phyloP scores from a whole-genome alignment of 2,797 vertebrate species.

The Sebastolobus alascanus region DNA sequence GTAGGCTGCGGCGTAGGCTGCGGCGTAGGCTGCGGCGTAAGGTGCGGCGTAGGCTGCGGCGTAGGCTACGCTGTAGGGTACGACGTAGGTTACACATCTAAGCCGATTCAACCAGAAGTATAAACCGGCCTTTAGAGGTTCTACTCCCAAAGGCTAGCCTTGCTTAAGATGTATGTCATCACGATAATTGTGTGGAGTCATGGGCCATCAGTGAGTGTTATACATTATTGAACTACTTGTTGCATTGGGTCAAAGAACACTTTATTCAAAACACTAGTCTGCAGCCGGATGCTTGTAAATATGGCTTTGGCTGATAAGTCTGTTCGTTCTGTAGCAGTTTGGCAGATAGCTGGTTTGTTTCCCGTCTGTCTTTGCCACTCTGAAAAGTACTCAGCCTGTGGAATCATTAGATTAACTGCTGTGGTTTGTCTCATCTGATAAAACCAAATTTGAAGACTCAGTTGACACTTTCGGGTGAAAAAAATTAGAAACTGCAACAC shows the following conservation, averaged over 20 bases:
- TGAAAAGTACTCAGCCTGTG: not conserved
- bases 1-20: accelerated
- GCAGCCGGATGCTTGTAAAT: not conserved
- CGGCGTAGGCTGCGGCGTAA: accelerated
- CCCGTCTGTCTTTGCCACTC: not conserved
- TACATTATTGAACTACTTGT: not conserved
- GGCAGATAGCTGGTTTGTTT: not conserved
- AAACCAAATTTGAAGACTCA: constrained; percentile 13
- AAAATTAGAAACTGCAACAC: not conserved
- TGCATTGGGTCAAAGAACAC: constrained; percentile 3
- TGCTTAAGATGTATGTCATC: not conserved
- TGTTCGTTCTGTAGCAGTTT: not conserved
- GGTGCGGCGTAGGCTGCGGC: accelerated
- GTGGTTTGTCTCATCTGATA: constrained; percentile 25
- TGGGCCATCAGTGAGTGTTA: not conserved
- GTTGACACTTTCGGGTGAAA: no score
- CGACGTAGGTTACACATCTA: not conserved
- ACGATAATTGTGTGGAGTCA: not conserved
- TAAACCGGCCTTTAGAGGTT: not conserved
- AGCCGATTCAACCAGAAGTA: not conserved
- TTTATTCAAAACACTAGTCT: not conserved
- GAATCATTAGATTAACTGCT: constrained; percentile 37
- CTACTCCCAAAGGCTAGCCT: not conserved
- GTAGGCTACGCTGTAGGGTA: no score
- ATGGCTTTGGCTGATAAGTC: constrained; percentile 7